Percentiles rank a stretch among this genome's conserved stretches.
Evolutionary conservation across 2,888 invertebrate genomes (phyloP).

Genomic region (Julus scanicus): DNA sequence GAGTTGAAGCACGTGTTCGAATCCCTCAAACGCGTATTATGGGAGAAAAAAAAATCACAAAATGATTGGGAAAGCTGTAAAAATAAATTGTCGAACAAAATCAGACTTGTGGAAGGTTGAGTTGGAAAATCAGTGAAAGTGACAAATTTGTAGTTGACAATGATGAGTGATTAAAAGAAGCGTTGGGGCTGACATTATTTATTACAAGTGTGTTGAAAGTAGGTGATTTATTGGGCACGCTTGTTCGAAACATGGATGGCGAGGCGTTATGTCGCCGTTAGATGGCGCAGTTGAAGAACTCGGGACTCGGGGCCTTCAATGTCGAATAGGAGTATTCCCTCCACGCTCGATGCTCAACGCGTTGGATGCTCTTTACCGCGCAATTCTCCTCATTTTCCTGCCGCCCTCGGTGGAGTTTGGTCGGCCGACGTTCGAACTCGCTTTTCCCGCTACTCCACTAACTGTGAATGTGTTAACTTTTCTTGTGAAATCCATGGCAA

Average conservation of each 20-base stretch:
- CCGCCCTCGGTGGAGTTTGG: conserved; percentile 17
- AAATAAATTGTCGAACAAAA: not conserved
- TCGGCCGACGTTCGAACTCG: not conserved
- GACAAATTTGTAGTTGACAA: conserved; percentile 33
- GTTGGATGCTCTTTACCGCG: not conserved
- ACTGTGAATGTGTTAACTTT: conserved; percentile 22
- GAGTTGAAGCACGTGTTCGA: not conserved
- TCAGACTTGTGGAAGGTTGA: not conserved
- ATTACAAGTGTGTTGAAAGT: conserved; percentile 21
- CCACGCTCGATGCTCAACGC: not conserved
- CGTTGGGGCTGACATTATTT: conserved; percentile 33
- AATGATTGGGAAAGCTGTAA: not conserved
- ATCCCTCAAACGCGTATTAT: not conserved
- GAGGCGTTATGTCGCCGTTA: not conserved
- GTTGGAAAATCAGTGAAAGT: not conserved
- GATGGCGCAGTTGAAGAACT: not conserved
- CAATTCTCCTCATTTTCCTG: not conserved
- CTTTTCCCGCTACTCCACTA: not conserved
- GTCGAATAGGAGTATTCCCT: not conserved
- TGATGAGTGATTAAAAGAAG: conserved; percentile 33
- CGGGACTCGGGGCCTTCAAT: not conserved
- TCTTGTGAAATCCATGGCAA: conserved; percentile 23
- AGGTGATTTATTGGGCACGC: not conserved
- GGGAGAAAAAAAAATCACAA: not conserved
- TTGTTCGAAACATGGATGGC: not conserved